These are phyloP conservation scores for Eudemis profundana DNA, from an alignment of 2,888 invertebrate species.

Conservation along the genomic window DNA sequence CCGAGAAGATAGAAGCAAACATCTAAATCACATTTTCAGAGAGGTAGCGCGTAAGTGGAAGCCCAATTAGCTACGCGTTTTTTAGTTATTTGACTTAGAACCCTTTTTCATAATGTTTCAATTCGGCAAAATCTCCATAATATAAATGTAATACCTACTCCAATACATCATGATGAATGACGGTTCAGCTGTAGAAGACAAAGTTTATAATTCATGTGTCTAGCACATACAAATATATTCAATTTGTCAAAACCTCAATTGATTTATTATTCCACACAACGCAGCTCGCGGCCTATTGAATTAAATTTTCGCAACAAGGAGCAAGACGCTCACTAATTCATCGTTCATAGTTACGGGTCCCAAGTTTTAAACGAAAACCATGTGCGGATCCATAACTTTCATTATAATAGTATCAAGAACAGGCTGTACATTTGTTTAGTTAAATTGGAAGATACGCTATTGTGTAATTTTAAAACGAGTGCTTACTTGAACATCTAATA, in stretches of 20 bases:
- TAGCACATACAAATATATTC: constrained; percentile 42
- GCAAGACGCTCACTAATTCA: constrained; percentile 32
- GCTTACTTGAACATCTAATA: too few species aligned
- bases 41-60: too few species aligned
- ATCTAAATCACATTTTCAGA: too few species aligned
- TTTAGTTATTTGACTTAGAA: too few species aligned
- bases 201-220: constrained; percentile 42
- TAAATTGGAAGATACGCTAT: background rate
- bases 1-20: too few species aligned
- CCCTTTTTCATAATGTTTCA: too few species aligned
- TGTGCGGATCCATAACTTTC: constrained; percentile 32
- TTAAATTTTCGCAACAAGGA: constrained; percentile 40
- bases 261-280: constrained; percentile 41
- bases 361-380: constrained; percentile 39
- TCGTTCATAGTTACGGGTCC: constrained; percentile 35
- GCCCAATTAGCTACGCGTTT: too few species aligned
- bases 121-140: too few species aligned
- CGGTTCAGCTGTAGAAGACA: constrained; percentile 23
- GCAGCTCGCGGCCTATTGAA: constrained; percentile 37
- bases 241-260: constrained; percentile 42
- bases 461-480: background rate
- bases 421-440: constrained; percentile 7
- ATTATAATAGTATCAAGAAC: constrained; percentile 30
- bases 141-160: too few species aligned
- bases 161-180: constrained; percentile 34